Base-by-base conservation (phyloP, 2,888 invertebrate species). In the Netelia fuscicornis region DNA sequence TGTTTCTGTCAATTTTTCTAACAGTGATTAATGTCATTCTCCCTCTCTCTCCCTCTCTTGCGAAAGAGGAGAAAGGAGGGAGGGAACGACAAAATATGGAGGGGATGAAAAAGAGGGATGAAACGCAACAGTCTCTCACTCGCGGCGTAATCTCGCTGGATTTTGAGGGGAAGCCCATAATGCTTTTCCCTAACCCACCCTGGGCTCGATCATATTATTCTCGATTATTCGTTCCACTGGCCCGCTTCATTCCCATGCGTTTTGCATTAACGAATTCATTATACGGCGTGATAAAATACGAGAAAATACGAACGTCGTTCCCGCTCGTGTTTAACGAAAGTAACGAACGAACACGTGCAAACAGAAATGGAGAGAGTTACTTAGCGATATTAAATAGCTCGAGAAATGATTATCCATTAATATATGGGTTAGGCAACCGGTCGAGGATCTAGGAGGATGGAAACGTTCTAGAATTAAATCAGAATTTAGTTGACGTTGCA, bases 161-260 rank as follows among this genome's bases (percentile, higher is more conserved):
- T 13, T 56, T 77, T 42, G 8, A 20, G 54, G 42, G 25, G 17
- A 13, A 13, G 37, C 25, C 75, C 30, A 13, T 23, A 37, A 56
- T 54, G 64, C 11, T 65, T 76, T 65, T 65, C 42, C 20, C 23
- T 9, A 13, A 23, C 17, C 52, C 54, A 64, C 11, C 17, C 30
- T 13, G 30, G 37, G 11, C 23, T 67, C 42, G 56, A 76, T 67
- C 30, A 23, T n/a, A 58, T 58, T 77, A 10, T 25, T 67, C 44
- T 2, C 11, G 30, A 25, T 48, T 48, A 10, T 10, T 48, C 11
- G 48, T 13, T 71, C 65, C 64, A 70, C 70, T 65, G 80, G 80
- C 72, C 80, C 78, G 77, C 75, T 65, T 84, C 56, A 81, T 81
- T 70, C 70, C 20, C 48, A 52, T 64, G 65, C 72, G 42, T 83